These are phyloP conservation scores for Upupa epops DNA, from an alignment of 2,113 vertebrate species.

Conservation along the genomic window DNA sequence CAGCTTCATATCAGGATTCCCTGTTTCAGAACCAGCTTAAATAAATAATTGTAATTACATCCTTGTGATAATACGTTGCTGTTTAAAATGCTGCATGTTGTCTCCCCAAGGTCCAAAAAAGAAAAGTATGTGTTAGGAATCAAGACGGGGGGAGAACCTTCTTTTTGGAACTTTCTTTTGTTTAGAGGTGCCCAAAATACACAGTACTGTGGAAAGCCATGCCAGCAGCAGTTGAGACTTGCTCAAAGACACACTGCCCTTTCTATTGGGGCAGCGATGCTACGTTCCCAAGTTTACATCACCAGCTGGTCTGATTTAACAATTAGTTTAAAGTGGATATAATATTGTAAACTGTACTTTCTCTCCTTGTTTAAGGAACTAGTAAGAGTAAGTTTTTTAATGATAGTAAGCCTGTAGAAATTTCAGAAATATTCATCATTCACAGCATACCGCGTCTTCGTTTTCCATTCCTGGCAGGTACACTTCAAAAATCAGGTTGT, in stretches of 20 bases:
- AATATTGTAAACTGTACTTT: background rate
- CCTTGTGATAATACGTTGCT: slow-evolving; percentile 38
- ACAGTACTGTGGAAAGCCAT: background rate
- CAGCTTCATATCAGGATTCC: slow-evolving; percentile 84
- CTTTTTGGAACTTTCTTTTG: background rate
- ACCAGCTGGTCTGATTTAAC: background rate
- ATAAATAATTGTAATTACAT: slow-evolving; percentile 67
- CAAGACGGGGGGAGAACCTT: background rate
- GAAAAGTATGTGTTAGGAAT: background rate
- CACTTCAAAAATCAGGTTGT: background rate
- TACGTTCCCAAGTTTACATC: background rate
- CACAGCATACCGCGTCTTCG: background rate
- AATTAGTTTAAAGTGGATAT: background rate
- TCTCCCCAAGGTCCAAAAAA: background rate
- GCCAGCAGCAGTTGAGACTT: background rate
- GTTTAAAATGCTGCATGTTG: background rate
- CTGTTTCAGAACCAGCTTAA: slow-evolving; percentile 62
- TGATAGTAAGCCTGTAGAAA: background rate
- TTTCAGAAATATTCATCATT: background rate
- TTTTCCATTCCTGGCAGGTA: background rate
- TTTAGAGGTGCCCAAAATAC: slow-evolving; percentile 2
- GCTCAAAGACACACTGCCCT: background rate
- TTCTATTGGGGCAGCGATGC: background rate
- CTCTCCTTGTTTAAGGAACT: background rate
- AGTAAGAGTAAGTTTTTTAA: background rate